A percentile compares a stretch with the other conserved stretches of the same genome.
These are phyloP conservation scores for Pomacea maculata DNA, from an alignment of 1,140 invertebrate genomes.

Conservation along the genomic window DNA sequence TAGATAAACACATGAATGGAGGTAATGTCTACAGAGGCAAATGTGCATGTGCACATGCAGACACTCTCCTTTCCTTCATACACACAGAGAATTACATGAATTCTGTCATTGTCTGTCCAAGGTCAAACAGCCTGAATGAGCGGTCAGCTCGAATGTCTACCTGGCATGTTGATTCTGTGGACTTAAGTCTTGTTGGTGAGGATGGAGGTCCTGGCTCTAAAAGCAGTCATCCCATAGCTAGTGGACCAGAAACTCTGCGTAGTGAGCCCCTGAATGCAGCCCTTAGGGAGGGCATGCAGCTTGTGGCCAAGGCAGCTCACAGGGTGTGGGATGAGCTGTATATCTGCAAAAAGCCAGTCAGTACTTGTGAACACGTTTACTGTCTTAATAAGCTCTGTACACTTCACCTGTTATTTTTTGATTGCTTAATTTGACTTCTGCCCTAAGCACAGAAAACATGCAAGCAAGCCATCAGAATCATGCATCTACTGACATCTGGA, in stretches of 20 bases:
- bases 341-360: slow-evolving; percentile 92
- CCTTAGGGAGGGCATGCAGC: slow-evolving; percentile 80
- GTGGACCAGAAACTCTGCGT: neutral
- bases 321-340: slow-evolving; percentile 98
- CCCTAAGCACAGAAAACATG: no score
- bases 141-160: slow-evolving; percentile 46
- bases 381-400: neutral
- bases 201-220: slow-evolving; percentile 10
- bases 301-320: slow-evolving; percentile 86
- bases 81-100: no score
- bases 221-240: slow-evolving; percentile 8
- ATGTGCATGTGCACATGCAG: no score
- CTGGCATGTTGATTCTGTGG: slow-evolving; percentile 47
- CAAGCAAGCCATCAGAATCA: no score
- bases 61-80: neutral
- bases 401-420: no score
- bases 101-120: neutral
- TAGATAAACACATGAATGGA: no score
- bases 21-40: no score
- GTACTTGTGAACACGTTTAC: slow-evolving; percentile 19
- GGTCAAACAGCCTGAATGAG: slow-evolving; percentile 43
- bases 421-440: no score
- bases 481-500: no score
- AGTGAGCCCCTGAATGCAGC: slow-evolving; percentile 35
- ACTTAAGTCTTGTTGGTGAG: slow-evolving; percentile 20